A percentile compares a stretch with the other conserved stretches of the same genome.
These are phyloP conservation scores for Lethrus apterus DNA, from an alignment of 1,140 invertebrate genomes.

Conservation along the genomic window DNA sequence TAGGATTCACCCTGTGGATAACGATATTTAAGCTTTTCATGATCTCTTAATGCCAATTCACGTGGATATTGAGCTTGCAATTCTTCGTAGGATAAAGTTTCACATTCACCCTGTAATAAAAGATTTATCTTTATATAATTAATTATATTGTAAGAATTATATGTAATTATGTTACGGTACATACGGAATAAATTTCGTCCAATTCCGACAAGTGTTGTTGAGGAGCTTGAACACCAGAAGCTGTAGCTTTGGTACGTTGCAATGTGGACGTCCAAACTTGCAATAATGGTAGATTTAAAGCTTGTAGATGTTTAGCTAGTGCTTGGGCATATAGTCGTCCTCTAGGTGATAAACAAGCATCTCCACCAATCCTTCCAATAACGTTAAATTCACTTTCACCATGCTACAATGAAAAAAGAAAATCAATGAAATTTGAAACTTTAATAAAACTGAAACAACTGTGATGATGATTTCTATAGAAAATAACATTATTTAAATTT, in stretches of 20 bases:
- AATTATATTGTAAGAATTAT: neutral
- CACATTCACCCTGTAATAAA: constrained; percentile 74
- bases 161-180: constrained; percentile 28
- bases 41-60: constrained; percentile 84
- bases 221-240: constrained; percentile 67
- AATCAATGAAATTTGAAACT: too few species aligned
- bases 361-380: constrained; percentile 83
- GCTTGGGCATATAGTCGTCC: constrained; percentile 73
- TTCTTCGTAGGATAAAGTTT: constrained; percentile 89
- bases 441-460: too few species aligned
- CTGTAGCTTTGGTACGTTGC: constrained; percentile 81
- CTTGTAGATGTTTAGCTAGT: constrained; percentile 66
- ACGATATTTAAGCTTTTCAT: constrained; percentile 86
- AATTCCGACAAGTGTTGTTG: constrained; percentile 71
- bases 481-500: too few species aligned
- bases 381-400: constrained; percentile 90
- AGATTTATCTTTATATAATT: constrained; percentile 12
- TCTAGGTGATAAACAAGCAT: constrained; percentile 72
- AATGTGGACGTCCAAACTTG: constrained; percentile 85
- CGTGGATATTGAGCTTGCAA: constrained; percentile 83
- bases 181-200: constrained; percentile 86
- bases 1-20: constrained; percentile 91
- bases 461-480: too few species aligned
- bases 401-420: constrained; percentile 59
- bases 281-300: constrained; percentile 58